Percentiles rank a stretch among this genome's conserved stretches.
phyloP scores from a whole-genome alignment of 2,888 invertebrate genomes.

The Keiferia lycopersicella region DNA sequence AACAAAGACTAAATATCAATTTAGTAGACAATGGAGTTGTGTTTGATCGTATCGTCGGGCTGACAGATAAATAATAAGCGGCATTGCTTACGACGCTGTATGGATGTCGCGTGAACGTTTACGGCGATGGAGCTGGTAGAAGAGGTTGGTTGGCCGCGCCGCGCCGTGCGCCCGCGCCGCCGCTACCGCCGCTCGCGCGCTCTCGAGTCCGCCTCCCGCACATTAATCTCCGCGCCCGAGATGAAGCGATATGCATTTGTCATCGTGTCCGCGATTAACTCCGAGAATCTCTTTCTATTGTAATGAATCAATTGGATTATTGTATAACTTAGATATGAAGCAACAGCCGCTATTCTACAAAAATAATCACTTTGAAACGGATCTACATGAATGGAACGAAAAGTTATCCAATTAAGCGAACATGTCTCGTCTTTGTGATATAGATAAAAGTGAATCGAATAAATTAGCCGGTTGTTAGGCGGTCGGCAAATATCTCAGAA shows the following conservation, averaged over 20 bases:
- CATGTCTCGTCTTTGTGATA: conserved; percentile 18
- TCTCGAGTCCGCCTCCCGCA: conserved; percentile 59
- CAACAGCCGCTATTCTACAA: conserved; percentile 36
- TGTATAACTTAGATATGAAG: conserved; percentile 50
- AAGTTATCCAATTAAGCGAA: conserved; percentile 21
- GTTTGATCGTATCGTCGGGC: conserved; percentile 53
- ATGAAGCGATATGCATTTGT: conserved; percentile 80
- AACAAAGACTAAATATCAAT: conserved; percentile 40
- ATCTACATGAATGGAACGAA: conserved; percentile 11
- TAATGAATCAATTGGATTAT: conserved; percentile 75
- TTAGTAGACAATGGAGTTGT: conserved; percentile 38
- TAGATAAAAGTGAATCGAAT: conserved; percentile 43
- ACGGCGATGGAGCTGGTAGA: conserved; percentile 64
- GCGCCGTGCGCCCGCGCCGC: no score
- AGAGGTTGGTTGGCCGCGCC: not conserved
- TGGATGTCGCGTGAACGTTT: conserved; percentile 68
- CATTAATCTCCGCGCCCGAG: conserved; percentile 74
- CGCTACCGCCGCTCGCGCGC: conserved; percentile 67
- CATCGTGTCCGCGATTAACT: conserved; percentile 76
- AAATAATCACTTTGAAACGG: conserved; percentile 2
- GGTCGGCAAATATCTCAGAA: conserved; percentile 74
- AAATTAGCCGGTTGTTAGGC: conserved; percentile 76
- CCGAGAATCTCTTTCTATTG: conserved; percentile 70
- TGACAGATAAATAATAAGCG: conserved; percentile 78
- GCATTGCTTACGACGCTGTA: conserved; percentile 65